These are phyloP conservation scores for Clarias gariepinus DNA, from an alignment of 2,113 vertebrate genomes.

Conservation along the genomic window DNA sequence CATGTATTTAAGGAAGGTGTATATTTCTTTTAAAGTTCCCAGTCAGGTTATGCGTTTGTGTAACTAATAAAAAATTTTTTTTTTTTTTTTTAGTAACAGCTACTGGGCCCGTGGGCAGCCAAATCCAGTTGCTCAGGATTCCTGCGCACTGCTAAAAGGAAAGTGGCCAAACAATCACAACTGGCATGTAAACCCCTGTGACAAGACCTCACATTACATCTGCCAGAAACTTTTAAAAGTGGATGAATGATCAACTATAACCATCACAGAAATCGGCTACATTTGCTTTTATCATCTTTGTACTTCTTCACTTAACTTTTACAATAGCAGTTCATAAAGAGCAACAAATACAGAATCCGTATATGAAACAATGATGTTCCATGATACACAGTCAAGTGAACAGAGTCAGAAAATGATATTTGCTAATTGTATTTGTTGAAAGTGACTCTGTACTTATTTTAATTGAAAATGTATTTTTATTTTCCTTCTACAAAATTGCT, in stretches of 20 bases:
- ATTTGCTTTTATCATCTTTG: not conserved
- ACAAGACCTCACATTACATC: constrained; percentile 56
- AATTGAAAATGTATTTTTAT: not conserved
- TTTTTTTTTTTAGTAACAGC: constrained; percentile 49
- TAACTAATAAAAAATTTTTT: not conserved
- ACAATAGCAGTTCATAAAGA: not conserved
- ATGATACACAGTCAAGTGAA: constrained; percentile 23
- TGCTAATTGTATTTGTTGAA: not conserved
- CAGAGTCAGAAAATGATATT: not conserved
- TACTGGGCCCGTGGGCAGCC: constrained; percentile 40
- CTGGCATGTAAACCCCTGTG: constrained; percentile 55
- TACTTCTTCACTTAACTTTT: not conserved
- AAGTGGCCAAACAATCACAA: not conserved
- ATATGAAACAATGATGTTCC: not conserved
- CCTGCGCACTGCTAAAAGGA: constrained; percentile 58
- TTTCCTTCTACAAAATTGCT: not conserved
- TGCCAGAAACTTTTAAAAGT: constrained; percentile 57
- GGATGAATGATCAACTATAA: not conserved
- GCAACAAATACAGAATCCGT: not conserved
- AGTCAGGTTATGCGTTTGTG: too few species aligned
- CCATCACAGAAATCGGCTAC: not conserved
- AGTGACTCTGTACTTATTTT: constrained; percentile 15
- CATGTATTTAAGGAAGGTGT: not conserved
- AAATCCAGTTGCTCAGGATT: accelerated
- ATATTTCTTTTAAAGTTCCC: too few species aligned